Base-by-base conservation (phyloP, 2,888 invertebrate genomes). In the Mesorhabditis spiculigera region DNA sequence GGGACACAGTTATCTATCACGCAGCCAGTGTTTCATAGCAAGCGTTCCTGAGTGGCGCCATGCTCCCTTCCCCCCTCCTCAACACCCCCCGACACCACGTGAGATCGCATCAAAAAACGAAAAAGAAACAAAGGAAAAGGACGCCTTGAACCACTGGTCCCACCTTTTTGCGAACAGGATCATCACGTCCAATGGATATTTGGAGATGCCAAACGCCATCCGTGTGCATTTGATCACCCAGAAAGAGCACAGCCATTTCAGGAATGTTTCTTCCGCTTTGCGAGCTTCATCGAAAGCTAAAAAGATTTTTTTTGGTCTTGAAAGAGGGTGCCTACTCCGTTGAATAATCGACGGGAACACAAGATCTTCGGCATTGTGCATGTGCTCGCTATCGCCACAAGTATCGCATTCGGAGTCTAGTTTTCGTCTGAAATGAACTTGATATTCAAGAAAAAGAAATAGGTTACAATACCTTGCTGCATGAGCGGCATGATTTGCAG, bases 391-490 rank as follows among this genome's bases (percentile, higher is more conserved):
- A 65, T 80, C 81, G 65, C 78, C 73, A 65, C 84, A 84, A 45
- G 78, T 75, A 58, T 81, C 84, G 68, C 83, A 83, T 67, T 84
- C 84, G 4, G 84, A 84, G 41, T 82, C 82, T 13, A 50, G 58
- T 50, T 50, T 50, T 3, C 58, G 8, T 13, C 8, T 13, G 10
- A 50, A n/a, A 13, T 50, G 58, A 50, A 50, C n/a, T 50, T 50
- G 58, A 13, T 3, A 13, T 50, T 50, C 0, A 1, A 50, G n/a
- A 50, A n/a, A 50, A 13, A 10, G n/a, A 50, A 50, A 50, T 50
- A 50, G 58, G 8, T 50, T n/a, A 13, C n/a, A 3, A 3, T 50
- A 50, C 58, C 58, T 50, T 50, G 58, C n/a, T 63, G n/a, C 64
- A 13, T 63, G n/a, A n/a, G 10, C 41, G 28, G 8, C 10, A 16